Base-by-base conservation (phyloP, 1,140 invertebrate species). In the Lepidotrigona ventralis region DNA sequence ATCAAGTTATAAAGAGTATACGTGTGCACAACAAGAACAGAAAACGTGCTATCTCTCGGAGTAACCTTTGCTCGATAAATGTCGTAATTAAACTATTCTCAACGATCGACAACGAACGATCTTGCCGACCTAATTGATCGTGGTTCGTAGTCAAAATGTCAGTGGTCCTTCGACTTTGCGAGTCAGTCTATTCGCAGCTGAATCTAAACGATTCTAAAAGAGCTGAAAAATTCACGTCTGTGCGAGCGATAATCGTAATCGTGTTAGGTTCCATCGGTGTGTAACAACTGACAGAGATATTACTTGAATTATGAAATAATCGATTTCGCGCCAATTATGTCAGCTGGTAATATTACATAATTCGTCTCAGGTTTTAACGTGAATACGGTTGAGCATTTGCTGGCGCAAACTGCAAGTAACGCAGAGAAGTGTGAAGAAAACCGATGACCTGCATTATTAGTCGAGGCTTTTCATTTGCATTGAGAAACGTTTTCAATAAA, bases 101-200 rank as follows among this genome's bases (percentile, higher is more conserved):
- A 1, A 46, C 6, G 23, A 60, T 11, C 23, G 23, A 60, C 17
- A 8, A 46, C 6, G 39, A 46, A 46, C 68, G 73, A 64, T 60
- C 29, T 17, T 8, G 2, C 51, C 39, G 17, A 29, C 60, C 83
- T 53, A 68, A 33, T 33, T 33, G 33, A 33, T 33, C 33, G 33
- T 33, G 33, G 33, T 33, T 80, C n/a, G 19, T 33, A 29, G 17
- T 72, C 64, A 63, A 87, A 87, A 87, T 84, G 77, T 77, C 76
- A 86, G 29, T 60, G 46, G 53, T 56, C 54, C 60, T 53, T 71
- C 81, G 68, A 53, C 69, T 58, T 73, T 17, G 15, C 21, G 26
- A 82, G 46, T 85, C 46, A 51, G 26, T 54, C 3, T 26, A 75
- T 58, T 75, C 54, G 54, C 21, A 33, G 26, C 11, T 12, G 8